phyloP scores from a whole-genome alignment of 2,113 vertebrate species.

The Ophiodon elongatus region DNA sequence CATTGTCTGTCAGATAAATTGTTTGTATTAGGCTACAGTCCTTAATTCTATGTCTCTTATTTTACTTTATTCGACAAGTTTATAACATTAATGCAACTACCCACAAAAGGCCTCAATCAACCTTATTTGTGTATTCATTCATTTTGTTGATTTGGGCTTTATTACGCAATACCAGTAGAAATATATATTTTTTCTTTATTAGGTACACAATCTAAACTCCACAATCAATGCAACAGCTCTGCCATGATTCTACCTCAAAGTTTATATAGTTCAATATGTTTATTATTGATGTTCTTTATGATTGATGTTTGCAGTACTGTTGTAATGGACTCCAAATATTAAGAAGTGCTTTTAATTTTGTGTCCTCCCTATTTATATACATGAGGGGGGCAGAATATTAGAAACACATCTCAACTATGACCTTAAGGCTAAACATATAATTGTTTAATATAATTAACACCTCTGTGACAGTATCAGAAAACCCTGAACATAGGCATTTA shows the following conservation, averaged over 20 bases:
- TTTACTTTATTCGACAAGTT: background rate
- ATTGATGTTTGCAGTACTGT: background rate
- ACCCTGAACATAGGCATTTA: background rate
- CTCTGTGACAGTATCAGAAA: background rate
- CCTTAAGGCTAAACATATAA: background rate
- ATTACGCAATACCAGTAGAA: slow-evolving; percentile 34
- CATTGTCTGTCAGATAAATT: background rate
- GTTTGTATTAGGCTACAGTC: background rate
- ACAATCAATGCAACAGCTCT: background rate
- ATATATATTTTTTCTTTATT: background rate
- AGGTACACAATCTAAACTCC: too few relatives aligned
- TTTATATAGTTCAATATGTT: background rate
- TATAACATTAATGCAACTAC: background rate
- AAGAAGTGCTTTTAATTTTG: background rate
- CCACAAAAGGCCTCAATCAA: background rate
- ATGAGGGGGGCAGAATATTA: background rate
- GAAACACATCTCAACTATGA: background rate
- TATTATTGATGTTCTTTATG: background rate
- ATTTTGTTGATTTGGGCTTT: slow-evolving; percentile 24
- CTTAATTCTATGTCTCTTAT: background rate
- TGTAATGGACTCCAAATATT: too few relatives aligned
- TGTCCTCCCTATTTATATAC: background rate
- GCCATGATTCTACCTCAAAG: background rate
- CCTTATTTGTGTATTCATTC: slow-evolving; percentile 2
- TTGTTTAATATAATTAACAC: background rate